Evolutionary conservation across 2,888 invertebrate species (phyloP).

Genomic region (Cerceris rybyensis): DNA sequence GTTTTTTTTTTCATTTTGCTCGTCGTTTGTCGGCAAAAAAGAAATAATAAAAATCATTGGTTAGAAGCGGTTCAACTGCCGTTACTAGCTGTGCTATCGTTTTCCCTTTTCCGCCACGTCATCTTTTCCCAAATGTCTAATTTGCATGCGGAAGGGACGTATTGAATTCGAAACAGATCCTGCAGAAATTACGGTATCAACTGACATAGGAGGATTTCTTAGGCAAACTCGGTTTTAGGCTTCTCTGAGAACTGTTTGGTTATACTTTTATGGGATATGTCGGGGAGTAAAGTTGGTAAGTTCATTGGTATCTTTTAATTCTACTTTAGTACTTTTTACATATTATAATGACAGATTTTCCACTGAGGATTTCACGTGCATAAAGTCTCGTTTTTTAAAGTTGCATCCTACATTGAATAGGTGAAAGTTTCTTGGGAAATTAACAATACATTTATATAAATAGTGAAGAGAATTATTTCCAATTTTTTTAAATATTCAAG

Average conservation of each 20-base stretch:
- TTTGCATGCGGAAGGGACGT: slow-evolving; percentile 49
- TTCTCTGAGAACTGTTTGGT: slow-evolving; percentile 41
- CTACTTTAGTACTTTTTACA: no score
- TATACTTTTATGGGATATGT: slow-evolving; percentile 44
- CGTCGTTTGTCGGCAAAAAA: no score
- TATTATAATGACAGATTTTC: no score
- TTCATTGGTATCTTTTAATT: slow-evolving; percentile 7
- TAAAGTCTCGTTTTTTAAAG: no score
- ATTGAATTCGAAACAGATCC: slow-evolving; percentile 46
- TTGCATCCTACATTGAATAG: no score
- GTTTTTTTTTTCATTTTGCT: no score
- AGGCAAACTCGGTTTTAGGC: neutral
- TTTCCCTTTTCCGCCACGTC: slow-evolving; percentile 15
- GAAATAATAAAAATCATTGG: slow-evolving; percentile 22
- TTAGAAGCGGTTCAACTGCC: slow-evolving; percentile 39
- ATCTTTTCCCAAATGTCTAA: slow-evolving; percentile 8
- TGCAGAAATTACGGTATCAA: slow-evolving; percentile 49
- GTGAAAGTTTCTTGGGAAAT: no score
- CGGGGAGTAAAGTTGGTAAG: slow-evolving; percentile 54
- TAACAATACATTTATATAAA: no score
- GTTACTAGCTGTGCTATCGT: slow-evolving; percentile 31
- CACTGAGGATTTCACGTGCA: no score
- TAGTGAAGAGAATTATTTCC: no score
- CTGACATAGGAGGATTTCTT: slow-evolving; percentile 14
- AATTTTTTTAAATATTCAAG: no score